Evolutionary conservation across 1,140 invertebrate genomes (phyloP).

Genomic region (Harpegnathos saltator): DNA sequence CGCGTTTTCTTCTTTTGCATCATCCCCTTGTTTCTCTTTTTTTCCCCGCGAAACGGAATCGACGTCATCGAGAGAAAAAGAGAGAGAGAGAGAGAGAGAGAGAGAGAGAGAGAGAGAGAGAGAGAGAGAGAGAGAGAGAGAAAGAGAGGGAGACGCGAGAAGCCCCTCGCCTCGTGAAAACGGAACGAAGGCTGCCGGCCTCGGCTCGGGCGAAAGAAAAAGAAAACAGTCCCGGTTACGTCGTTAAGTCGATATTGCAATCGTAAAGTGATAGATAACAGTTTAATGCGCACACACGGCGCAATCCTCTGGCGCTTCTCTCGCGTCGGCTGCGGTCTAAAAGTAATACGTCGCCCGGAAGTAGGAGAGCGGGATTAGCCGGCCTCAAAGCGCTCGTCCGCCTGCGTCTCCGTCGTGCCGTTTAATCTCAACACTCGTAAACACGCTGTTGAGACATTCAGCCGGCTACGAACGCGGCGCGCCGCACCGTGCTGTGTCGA

Average conservation of each 20-base stretch:
- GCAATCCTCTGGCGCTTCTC: not conserved
- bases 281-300: conserved; percentile 22
- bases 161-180: not conserved
- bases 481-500: conserved; percentile 4
- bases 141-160: not conserved
- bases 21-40: no score
- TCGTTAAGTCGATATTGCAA: conserved; percentile 9
- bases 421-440: conserved; percentile 47
- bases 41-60: not conserved
- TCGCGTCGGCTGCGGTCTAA: not conserved
- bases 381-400: not conserved
- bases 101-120: no score
- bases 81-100: no score
- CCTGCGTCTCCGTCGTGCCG: not conserved
- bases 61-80: no score
- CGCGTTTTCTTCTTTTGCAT: not conserved
- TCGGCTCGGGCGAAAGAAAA: no score
- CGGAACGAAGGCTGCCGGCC: not conserved
- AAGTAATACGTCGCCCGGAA: conserved; percentile 32
- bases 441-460: conserved; percentile 25
- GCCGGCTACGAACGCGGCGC: conserved; percentile 4
- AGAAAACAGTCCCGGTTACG: conserved; percentile 21
- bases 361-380: conserved; percentile 38
- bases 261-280: conserved; percentile 40
- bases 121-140: no score